Percentiles rank a stretch among this genome's conserved stretches.
Evolutionary conservation across 1,140 invertebrate genomes (phyloP).

Genomic region (Alviniconcha marisindica): DNA sequence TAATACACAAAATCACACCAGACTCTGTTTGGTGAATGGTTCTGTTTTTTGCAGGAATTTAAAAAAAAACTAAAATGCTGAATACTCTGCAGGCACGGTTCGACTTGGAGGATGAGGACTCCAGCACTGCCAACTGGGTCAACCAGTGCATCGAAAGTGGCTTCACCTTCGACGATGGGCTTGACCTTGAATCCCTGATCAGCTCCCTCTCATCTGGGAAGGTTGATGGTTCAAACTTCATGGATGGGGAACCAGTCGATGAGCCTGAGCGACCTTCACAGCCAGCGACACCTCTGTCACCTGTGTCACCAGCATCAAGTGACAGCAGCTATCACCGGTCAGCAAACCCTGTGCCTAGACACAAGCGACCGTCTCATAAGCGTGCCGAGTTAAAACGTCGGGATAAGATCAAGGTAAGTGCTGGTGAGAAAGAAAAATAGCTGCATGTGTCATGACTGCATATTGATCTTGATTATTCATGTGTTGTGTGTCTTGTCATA

Average conservation of each 20-base stretch:
- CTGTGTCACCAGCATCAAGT: slow-evolving; percentile 24
- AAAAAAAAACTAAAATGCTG: too few relatives aligned
- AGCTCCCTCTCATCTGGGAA: neutral
- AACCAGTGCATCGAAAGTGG: neutral
- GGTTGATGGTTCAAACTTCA: neutral
- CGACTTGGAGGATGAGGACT: neutral
- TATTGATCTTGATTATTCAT: too few relatives aligned
- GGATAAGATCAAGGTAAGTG: slow-evolving; percentile 53
- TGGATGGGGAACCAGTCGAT: neutral
- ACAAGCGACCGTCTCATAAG: slow-evolving; percentile 53
- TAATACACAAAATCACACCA: too few relatives aligned
- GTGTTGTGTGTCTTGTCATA: too few relatives aligned
- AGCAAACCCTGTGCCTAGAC: slow-evolving; percentile 40
- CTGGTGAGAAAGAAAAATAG: too few relatives aligned
- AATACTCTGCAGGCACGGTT: neutral
- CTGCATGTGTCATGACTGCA: too few relatives aligned
- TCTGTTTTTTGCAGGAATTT: too few relatives aligned
- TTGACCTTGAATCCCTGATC: neutral
- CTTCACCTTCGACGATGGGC: neutral
- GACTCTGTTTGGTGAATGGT: too few relatives aligned
- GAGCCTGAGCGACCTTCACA: neutral
- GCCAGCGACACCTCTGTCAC: neutral
- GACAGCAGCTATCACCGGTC: slow-evolving; percentile 10
- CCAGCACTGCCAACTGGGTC: neutral
- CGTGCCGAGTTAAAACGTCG: slow-evolving; percentile 52